Conservation (phyloP, 2,888 invertebrate species). For the Pandemis corylana region DNA sequence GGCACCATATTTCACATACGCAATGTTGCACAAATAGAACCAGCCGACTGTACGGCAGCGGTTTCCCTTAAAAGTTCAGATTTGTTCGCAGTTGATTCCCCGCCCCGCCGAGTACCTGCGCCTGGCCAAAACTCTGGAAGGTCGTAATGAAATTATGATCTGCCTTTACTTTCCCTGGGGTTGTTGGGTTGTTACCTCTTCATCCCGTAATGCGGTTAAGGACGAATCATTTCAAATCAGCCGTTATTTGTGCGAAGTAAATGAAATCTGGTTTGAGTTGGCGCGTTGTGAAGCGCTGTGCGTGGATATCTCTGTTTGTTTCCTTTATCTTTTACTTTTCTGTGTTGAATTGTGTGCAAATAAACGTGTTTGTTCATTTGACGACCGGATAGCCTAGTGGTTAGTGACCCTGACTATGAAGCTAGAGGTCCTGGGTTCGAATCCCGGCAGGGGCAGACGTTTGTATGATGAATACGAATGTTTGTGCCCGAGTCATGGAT, state of each 20-base stretch:
- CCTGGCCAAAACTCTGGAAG: background rate
- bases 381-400: too few species aligned
- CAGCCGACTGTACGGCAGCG: background rate
- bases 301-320: too few species aligned
- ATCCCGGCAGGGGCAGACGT: too few species aligned
- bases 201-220: background rate
- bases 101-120: background rate
- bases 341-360: too few species aligned
- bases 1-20: too few species aligned
- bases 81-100: constrained; percentile 19
- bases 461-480: too few species aligned
- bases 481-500: too few species aligned
- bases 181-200: background rate
- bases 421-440: too few species aligned
- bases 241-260: constrained; percentile 1
- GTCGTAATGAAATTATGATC: constrained; percentile 29
- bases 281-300: too few species aligned
- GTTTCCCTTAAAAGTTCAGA: constrained; percentile 1
- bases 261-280: background rate
- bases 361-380: too few species aligned
- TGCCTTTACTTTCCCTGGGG: constrained; percentile 10
- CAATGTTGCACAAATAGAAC: background rate
- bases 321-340: too few species aligned
- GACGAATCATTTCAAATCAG: background rate
- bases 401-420: too few species aligned